Evolutionary conservation across 2,797 vertebrate species (phyloP), one percentile per base, ranked within the genome.

Genomic region (Pterois miles): DNA sequence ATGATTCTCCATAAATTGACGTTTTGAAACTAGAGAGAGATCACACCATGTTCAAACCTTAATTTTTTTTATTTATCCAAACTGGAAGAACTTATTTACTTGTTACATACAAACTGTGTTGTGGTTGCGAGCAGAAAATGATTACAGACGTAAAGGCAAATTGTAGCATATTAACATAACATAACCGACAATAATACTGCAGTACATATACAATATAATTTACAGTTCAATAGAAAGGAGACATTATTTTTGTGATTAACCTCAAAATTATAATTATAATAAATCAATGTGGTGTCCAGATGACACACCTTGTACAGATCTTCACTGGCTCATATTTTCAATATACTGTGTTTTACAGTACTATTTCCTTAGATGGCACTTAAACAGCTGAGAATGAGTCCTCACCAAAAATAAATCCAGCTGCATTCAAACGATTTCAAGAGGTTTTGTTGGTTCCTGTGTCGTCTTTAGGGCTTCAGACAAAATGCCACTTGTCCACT

Each of bases 401-500:
- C 69, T 75, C 88, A 65, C 31, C 63, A 79, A 80, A 85, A 80
- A 74, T 52, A 76, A 73, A 88, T 66, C 20, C 23, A 52, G 25
- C 54, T 77, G 53, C n/a, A 75, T 80, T 73, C 34, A 64, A n/a
- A 16, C 8, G 11, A n/a, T 22, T 38, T 54, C 27, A 31, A 71
- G 53, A 72, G 0, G 9, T 40, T 62, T 63, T 67, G 46, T 52
- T n/a, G 33, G 25, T 65, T 71, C 82, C 75, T 53, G 27, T 54
- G 40, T 20, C 67, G 65, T 63, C 59, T 77, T 66, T 22, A 62
- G 23, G 50, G 16, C 65, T 73, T 89, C 81, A 86, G 56, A 96
- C 87, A 89, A 96, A 96, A 87, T 95, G 90, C 96, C 96, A 96
- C 81, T 92, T 95, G 87, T 96, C 90, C 88, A 96, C 96, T 96